A percentile compares a stretch with the other conserved stretches of the same genome.
phyloP scores from a whole-genome alignment of 2,113 vertebrate genomes.

The Scytalopus superciliaris region DNA sequence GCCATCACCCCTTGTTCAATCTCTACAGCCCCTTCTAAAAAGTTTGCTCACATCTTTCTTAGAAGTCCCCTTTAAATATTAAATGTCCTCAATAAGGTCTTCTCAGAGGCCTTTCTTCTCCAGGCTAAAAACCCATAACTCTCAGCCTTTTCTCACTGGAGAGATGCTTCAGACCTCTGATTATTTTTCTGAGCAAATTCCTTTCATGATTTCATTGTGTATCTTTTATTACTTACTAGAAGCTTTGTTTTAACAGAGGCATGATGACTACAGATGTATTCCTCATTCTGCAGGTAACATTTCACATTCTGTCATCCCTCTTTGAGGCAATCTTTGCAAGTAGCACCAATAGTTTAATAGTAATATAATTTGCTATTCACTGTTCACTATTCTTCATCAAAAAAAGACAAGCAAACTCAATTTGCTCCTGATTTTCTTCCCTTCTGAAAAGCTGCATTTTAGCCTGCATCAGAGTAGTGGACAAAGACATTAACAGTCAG shows the following conservation, averaged over 20 bases:
- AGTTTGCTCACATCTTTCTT: background rate
- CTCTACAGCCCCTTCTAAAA: background rate
- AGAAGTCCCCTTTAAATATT: background rate
- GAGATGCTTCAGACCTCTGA: background rate
- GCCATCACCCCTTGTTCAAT: background rate
- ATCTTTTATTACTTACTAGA: background rate
- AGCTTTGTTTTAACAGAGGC: background rate
- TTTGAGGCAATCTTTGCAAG: background rate
- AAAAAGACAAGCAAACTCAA: background rate
- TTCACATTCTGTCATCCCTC: background rate
- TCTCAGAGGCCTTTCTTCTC: background rate
- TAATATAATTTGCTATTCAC: background rate
- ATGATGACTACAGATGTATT: background rate
- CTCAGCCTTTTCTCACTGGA: background rate
- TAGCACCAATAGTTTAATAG: background rate
- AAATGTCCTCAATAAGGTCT: background rate
- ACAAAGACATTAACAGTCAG: background rate
- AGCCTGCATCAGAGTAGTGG: background rate
- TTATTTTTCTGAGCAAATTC: background rate
- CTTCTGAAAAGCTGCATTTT: background rate
- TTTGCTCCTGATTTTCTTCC: background rate
- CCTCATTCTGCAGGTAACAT: background rate
- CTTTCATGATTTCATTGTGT: background rate
- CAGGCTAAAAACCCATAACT: background rate
- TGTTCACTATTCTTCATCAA: background rate